Evolutionary conservation across 2,888 invertebrate genomes (phyloP), one percentile per base, ranked within the genome.

Genomic region (Eilema griseolum): DNA sequence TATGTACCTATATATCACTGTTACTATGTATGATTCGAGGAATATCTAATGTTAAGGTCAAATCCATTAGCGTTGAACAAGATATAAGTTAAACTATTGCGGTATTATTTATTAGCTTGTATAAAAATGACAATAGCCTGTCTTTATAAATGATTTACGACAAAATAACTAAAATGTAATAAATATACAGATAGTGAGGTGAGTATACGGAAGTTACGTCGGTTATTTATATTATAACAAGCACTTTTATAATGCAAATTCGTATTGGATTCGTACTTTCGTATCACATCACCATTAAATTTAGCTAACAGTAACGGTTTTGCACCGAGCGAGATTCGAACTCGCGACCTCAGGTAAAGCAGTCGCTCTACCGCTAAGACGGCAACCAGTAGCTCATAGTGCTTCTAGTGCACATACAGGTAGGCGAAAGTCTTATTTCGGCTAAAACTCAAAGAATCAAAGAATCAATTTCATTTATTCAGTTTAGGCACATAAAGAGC

Each of bases 21-120:
- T 63, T 37, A 56, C 10, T 61, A 61, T 14, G 69, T 26, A 59
- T 41, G 20, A 26, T 70, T 61, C 61, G 23, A 61, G 23, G 66
- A 41, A 66, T 62, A 52, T 61, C 56, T 57, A 57, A 70, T 70
- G 66, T 41, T 66, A 66, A 70, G 70, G 70, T 70, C 70, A 70
- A 70, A 41, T 70, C 28, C 31, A 61, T 70, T 24, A 61, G 41
- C 46, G 52, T 11, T 1, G 16, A 20, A 26, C 23, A 57, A 57
- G 24, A 24, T 33, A 24, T 41, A 41, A 52, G 20, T n/a, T 11
- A 31, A 52, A 23, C 52, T n/a, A 16, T 26, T 41, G 11, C 20
- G 10, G 26, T 26, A 2, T 46, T 46, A 5, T 28, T 60, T 57
- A 63, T 46, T 63, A 11, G 10, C 3, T 56, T 31, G 31, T 52